phyloP scores from a whole-genome alignment of 1,140 invertebrate species.

The Hestina assimilis region DNA sequence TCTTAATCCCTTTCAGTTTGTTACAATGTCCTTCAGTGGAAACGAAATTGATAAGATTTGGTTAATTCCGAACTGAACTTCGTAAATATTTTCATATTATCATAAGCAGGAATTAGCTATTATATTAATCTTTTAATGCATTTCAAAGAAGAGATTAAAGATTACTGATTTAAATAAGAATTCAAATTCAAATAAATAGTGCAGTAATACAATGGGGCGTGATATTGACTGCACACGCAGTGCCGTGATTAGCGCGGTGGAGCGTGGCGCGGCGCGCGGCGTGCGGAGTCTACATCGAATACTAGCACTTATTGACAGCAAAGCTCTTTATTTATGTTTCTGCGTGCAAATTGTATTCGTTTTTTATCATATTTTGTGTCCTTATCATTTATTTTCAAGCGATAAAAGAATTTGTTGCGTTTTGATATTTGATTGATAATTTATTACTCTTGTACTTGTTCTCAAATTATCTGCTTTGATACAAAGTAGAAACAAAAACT shows the following conservation, averaged over 20 bases:
- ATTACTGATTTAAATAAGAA: no score
- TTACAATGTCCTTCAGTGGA: background rate
- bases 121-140: no score
- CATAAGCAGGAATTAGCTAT: no score
- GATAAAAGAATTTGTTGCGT: no score
- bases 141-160: no score
- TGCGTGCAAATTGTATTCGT: background rate
- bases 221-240: background rate
- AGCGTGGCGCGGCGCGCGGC: background rate
- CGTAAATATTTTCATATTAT: background rate
- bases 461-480: no score
- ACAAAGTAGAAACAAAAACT: no score
- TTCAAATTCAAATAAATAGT: background rate
- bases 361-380: background rate
- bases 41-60: background rate
- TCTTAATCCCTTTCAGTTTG: background rate
- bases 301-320: background rate
- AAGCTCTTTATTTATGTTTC: background rate
- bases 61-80: no score
- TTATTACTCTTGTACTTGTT: no score
- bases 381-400: no score
- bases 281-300: background rate
- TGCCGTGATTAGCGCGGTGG: background rate
- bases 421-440: no score
- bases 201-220: background rate